A percentile compares a stretch with the other conserved stretches of the same genome.
These are phyloP conservation scores for Sussaba pulchella DNA, from an alignment of 2,888 invertebrate genomes.

Conservation along the genomic window DNA sequence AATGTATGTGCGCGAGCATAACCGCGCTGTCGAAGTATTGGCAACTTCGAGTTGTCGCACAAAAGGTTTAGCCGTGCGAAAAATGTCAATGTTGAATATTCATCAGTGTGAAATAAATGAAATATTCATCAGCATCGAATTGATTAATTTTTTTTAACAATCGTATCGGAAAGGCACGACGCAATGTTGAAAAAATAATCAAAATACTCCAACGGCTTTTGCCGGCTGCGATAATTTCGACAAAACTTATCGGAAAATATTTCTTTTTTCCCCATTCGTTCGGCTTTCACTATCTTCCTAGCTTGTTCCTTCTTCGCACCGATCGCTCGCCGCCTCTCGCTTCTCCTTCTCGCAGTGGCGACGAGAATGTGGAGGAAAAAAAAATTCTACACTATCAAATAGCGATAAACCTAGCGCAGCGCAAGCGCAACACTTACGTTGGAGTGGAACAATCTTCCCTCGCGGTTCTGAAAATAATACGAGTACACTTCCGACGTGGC, in stretches of 20 bases:
- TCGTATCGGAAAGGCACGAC: neutral
- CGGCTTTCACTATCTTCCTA: neutral
- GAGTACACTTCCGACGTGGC: slow-evolving; percentile 35
- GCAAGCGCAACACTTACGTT: slow-evolving; percentile 9
- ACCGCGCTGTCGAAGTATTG: slow-evolving; percentile 15
- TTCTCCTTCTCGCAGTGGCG: neutral
- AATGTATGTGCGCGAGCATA: neutral
- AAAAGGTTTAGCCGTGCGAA: too few relatives aligned
- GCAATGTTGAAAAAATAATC: slow-evolving; percentile 1
- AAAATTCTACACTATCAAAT: slow-evolving; percentile 42
- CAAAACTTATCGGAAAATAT: slow-evolving; percentile 11
- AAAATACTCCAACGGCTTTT: slow-evolving; percentile 14
- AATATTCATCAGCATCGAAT: neutral
- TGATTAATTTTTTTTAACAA: neutral
- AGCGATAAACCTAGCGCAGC: slow-evolving; percentile 41
- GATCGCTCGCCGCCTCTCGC: neutral
- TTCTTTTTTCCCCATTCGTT: slow-evolving; percentile 7
- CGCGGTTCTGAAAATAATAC: slow-evolving; percentile 44
- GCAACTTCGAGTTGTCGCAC: slow-evolving; percentile 5
- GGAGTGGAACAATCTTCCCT: slow-evolving; percentile 8
- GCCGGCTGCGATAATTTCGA: neutral
- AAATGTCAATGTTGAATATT: neutral
- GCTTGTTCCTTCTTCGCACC: neutral
- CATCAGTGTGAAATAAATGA: slow-evolving; percentile 1
- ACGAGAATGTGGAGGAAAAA: slow-evolving; percentile 22